Percentiles rank a stretch among this genome's conserved stretches.
Evolutionary conservation across 2,797 vertebrate genomes (phyloP).

Genomic region (Cirrhinus mrigala): DNA sequence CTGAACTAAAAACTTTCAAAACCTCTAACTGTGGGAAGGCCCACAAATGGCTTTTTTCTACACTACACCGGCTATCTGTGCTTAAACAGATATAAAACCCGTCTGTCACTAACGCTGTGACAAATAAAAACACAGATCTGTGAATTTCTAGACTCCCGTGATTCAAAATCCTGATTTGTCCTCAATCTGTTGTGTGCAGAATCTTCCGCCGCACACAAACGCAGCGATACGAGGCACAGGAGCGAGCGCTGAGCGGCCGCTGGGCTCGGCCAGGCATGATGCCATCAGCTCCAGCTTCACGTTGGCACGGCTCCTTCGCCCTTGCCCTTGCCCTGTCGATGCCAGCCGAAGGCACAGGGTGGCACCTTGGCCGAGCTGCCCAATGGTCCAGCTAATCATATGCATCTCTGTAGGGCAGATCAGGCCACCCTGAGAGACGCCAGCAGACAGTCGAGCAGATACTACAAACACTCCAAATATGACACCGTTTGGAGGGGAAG

Average conservation of each 20-base stretch:
- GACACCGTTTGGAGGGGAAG: not conserved
- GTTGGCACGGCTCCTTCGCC: slow-evolving; percentile 71
- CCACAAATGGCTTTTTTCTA: not conserved
- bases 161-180: not conserved
- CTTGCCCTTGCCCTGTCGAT: slow-evolving; percentile 78
- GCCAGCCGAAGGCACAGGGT: slow-evolving; percentile 73
- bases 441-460: slow-evolving; percentile 6
- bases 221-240: not conserved
- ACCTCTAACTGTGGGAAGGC: not conserved
- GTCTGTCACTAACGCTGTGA: not conserved
- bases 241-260: not conserved
- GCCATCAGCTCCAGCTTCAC: slow-evolving; percentile 45
- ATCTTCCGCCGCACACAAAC: not conserved
- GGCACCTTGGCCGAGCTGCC: slow-evolving; percentile 76
- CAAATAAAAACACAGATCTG: slow-evolving; percentile 23
- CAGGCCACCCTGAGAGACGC: slow-evolving; percentile 43
- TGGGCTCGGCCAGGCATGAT: slow-evolving; percentile 50
- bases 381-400: slow-evolving; percentile 84
- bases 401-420: slow-evolving; percentile 74
- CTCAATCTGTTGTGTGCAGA: not conserved
- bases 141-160: not conserved
- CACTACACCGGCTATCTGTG: not conserved
- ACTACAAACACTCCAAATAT: not conserved
- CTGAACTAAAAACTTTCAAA: not conserved
- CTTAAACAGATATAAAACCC: slow-evolving; percentile 3